Conservation (phyloP, 1,140 invertebrate genomes). For the Eupristina koningsbergeri region DNA sequence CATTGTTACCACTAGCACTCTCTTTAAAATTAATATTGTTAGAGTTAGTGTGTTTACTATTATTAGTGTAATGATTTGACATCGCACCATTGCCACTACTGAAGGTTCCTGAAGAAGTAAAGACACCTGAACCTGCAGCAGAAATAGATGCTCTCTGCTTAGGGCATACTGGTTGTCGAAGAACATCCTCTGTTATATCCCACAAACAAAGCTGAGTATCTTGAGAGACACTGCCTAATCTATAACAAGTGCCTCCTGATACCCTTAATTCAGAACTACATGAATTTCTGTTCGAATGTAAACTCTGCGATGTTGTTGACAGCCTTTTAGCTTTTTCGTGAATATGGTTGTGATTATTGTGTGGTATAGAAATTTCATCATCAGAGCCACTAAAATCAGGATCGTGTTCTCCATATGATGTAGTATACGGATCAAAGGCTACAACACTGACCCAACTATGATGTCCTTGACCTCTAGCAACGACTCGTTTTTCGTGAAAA, state of each 20-base stretch:
- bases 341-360: constrained; percentile 72
- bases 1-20: constrained; percentile 59
- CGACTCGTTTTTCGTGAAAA: constrained; percentile 91
- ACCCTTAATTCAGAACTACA: constrained; percentile 74
- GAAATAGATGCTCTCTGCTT: constrained; percentile 68
- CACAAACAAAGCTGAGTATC: constrained; percentile 98
- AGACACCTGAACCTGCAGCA: constrained; percentile 59
- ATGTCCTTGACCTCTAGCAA: constrained; percentile 94
- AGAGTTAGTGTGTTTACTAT: constrained; percentile 66
- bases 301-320: constrained; percentile 65
- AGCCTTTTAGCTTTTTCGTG: constrained; percentile 65
- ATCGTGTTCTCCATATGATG: constrained; percentile 77
- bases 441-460: constrained; percentile 98
- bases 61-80: constrained; percentile 63
- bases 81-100: constrained; percentile 69
- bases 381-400: constrained; percentile 77
- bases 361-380: constrained; percentile 74
- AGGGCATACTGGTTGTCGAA: constrained; percentile 78
- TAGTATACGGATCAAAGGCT: constrained; percentile 95
- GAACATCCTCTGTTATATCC: constrained; percentile 97
- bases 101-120: constrained; percentile 65
- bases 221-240: constrained; percentile 97
- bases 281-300: constrained; percentile 72
- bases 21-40: constrained; percentile 67
- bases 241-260: constrained; percentile 81